phyloP scores from a whole-genome alignment of 2,888 invertebrate genomes.

The Drosophila melanocephala region DNA sequence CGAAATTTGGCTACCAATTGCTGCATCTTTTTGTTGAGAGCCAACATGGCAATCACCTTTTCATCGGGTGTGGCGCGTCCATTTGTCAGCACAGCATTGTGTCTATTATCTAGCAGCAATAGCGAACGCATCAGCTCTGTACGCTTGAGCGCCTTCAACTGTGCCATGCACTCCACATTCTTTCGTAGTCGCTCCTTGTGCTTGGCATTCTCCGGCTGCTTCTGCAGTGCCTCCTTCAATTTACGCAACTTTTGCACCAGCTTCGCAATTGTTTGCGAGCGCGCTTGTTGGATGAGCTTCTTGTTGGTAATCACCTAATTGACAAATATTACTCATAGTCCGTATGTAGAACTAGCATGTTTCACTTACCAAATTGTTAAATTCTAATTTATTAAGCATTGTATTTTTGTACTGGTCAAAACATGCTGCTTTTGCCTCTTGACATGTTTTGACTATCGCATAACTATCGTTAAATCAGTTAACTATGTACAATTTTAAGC shows the following conservation, averaged over 20 bases:
- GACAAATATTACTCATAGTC: background rate
- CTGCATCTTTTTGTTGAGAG: constrained; percentile 78
- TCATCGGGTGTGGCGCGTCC: constrained; percentile 80
- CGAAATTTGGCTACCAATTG: constrained; percentile 63
- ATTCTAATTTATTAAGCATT: constrained; percentile 83
- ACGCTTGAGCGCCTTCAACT: constrained; percentile 77
- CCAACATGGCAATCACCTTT: constrained; percentile 78
- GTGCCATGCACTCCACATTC: constrained; percentile 65
- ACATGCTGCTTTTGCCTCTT: constrained; percentile 35
- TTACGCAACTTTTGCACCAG: constrained; percentile 83
- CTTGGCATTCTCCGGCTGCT: constrained; percentile 74
- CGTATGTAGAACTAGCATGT: background rate
- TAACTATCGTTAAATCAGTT: constrained; percentile 19
- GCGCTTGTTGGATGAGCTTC: constrained; percentile 77
- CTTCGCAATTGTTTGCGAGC: constrained; percentile 80
- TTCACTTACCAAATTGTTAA: constrained; percentile 83
- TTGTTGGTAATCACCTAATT: constrained; percentile 83
- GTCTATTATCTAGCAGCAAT: constrained; percentile 69
- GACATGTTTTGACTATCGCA: constrained; percentile 12
- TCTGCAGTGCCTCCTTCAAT: constrained; percentile 71
- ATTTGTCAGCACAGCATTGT: constrained; percentile 75
- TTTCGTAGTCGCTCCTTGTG: constrained; percentile 72
- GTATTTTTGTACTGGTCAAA: constrained; percentile 22
- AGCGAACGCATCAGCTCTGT: constrained; percentile 75
- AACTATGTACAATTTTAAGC: background rate